Conservation (phyloP, 2,888 invertebrate genomes). For the Ditula angustiorana region DNA sequence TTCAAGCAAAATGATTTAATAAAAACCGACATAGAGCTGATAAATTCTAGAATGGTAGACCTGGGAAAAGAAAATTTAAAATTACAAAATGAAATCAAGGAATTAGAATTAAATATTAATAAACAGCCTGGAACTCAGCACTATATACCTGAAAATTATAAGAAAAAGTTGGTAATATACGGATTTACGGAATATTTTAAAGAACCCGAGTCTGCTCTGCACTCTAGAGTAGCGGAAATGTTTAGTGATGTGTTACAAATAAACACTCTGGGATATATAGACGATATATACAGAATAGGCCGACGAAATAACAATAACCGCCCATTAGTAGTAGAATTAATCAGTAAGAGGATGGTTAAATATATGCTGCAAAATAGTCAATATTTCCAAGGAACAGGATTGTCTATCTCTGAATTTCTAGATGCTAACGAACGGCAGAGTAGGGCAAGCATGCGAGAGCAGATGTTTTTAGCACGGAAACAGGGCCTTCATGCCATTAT, state of each 20-base stretch:
- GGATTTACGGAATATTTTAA: neutral
- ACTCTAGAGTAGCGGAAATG: neutral
- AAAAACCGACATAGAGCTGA: neutral
- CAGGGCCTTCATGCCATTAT: neutral
- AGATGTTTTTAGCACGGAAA: neutral
- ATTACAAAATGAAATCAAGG: neutral
- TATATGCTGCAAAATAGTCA: conserved; percentile 11
- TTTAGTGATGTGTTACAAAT: neutral
- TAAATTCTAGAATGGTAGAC: neutral
- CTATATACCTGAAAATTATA: neutral
- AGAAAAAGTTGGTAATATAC: neutral
- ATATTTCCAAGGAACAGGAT: conserved; percentile 16
- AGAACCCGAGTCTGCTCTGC: neutral
- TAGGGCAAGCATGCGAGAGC: neutral
- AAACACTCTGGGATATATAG: neutral
- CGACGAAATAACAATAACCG: neutral
- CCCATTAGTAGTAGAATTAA: conserved; percentile 5
- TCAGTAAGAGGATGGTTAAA: conserved; percentile 33
- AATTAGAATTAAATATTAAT: neutral
- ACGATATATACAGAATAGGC: neutral
- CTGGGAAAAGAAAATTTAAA: neutral
- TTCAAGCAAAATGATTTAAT: neutral
- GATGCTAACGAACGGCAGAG: neutral
- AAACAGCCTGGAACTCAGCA: neutral
- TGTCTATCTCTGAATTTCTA: conserved; percentile 20